A percentile compares a stretch with the other conserved stretches of the same genome.
phyloP scores from a whole-genome alignment of 1,140 invertebrate genomes.

The Saxidomus purpurata region DNA sequence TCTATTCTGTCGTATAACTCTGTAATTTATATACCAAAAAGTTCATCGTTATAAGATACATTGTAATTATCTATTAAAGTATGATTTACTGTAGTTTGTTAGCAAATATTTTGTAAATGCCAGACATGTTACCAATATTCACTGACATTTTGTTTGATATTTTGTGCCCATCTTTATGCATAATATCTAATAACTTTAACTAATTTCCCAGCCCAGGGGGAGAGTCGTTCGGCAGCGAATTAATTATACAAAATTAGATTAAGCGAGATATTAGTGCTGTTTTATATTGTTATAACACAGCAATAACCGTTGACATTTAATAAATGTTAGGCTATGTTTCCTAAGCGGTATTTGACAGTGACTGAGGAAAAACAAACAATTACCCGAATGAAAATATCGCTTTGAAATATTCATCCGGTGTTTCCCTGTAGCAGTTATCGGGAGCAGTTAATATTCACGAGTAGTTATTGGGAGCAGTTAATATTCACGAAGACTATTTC shows the following conservation, averaged over 20 bases:
- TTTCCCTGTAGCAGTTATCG: neutral
- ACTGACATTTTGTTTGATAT: conserved; percentile 50
- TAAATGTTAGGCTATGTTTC: conserved; percentile 27
- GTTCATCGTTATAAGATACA: too few species aligned
- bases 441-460: conserved; percentile 39
- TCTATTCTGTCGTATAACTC: too few species aligned
- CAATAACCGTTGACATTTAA: conserved; percentile 47
- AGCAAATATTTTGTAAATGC: neutral
- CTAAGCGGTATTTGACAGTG: neutral
- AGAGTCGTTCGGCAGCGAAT: conserved; percentile 16
- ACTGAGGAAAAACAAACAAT: conserved; percentile 32
- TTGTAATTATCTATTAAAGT: too few species aligned
- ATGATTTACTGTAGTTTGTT: neutral
- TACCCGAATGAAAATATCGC: neutral
- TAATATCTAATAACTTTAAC: conserved; percentile 59
- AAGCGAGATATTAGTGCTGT: conserved; percentile 41
- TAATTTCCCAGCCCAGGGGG: conserved; percentile 53
- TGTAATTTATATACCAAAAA: too few species aligned
- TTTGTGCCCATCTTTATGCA: conserved; percentile 48
- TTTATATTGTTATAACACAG: conserved; percentile 30
- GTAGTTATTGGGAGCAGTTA: conserved; percentile 6
- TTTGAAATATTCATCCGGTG: conserved; percentile 21
- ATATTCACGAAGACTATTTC: conserved; percentile 39
- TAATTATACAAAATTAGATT: conserved; percentile 62
- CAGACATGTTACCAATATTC: neutral